Conservation (phyloP, 1,140 invertebrate species). For the Gryllus bimaculatus region DNA sequence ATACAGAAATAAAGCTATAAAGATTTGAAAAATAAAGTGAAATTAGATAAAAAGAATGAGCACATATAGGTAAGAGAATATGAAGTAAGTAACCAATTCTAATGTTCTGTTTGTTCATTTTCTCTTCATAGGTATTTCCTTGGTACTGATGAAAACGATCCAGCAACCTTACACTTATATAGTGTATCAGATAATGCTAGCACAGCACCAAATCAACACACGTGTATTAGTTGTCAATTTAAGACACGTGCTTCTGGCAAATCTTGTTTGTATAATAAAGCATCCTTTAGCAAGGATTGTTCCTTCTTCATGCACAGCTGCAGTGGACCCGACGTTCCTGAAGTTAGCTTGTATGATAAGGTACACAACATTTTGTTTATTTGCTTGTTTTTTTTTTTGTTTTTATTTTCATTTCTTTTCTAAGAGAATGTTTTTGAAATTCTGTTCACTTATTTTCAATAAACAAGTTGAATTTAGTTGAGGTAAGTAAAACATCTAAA, state of each 20-base stretch:
- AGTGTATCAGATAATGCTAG: slow-evolving; percentile 16
- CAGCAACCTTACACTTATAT: neutral
- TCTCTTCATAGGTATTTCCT: slow-evolving; percentile 14
- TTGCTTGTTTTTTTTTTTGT: too few relatives aligned
- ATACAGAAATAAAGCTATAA: too few relatives aligned
- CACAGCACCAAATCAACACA: slow-evolving; percentile 8
- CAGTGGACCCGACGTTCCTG: slow-evolving; percentile 42
- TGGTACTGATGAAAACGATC: slow-evolving; percentile 12
- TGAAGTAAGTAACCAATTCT: too few relatives aligned
- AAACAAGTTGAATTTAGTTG: too few relatives aligned
- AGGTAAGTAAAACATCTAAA: too few relatives aligned
- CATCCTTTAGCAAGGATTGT: slow-evolving; percentile 12
- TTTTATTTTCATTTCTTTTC: too few relatives aligned
- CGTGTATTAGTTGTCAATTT: slow-evolving; percentile 16
- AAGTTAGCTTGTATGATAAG: slow-evolving; percentile 32
- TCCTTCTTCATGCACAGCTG: slow-evolving; percentile 11
- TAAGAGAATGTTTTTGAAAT: too few relatives aligned
- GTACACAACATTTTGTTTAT: neutral
- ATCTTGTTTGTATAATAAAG: slow-evolving; percentile 29
- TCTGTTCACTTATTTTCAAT: too few relatives aligned
- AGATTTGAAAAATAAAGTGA: too few relatives aligned
- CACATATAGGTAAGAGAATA: too few relatives aligned
- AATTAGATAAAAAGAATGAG: too few relatives aligned
- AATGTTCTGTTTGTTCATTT: too few relatives aligned
- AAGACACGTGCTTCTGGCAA: slow-evolving; percentile 36